Conservation (phyloP, 2,888 invertebrate species). For the Helicoverpa assulta region DNA sequence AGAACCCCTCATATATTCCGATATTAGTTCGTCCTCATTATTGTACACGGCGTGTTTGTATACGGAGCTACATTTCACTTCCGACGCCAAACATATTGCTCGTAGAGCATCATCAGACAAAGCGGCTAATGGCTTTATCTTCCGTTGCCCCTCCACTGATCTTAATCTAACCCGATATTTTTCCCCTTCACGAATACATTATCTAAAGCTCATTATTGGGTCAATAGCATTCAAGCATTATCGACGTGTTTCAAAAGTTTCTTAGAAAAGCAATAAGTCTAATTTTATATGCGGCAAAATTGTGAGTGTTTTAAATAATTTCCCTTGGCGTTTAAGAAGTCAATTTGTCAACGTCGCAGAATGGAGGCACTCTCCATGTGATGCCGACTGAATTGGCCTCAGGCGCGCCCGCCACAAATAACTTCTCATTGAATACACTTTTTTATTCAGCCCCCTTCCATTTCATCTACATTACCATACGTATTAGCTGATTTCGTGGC, state of each 20-base stretch:
- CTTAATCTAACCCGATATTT: constrained; percentile 16
- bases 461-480: constrained; percentile 57
- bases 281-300: constrained; percentile 47
- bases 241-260: constrained; percentile 17
- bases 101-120: not conserved
- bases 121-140: constrained; percentile 11
- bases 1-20: not conserved
- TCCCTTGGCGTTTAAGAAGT: constrained; percentile 69
- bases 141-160: constrained; percentile 20
- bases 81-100: constrained; percentile 6
- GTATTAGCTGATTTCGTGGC: constrained; percentile 46
- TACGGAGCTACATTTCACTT: not conserved
- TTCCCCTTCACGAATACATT: constrained; percentile 10
- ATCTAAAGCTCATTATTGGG: not conserved
- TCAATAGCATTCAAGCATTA: constrained; percentile 2
- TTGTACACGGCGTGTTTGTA: not conserved
- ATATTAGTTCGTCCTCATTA: constrained; percentile 7
- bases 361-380: constrained; percentile 51
- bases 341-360: constrained; percentile 77
- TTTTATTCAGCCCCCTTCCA: constrained; percentile 39
- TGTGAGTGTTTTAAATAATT: constrained; percentile 76
- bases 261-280: constrained; percentile 37
- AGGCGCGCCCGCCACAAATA: constrained; percentile 38
- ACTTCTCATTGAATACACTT: constrained; percentile 50
- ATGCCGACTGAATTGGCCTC: constrained; percentile 38